These are phyloP conservation scores for Orestias chungarensis DNA, from an alignment of 2,797 vertebrate genomes.

Conservation along the genomic window DNA sequence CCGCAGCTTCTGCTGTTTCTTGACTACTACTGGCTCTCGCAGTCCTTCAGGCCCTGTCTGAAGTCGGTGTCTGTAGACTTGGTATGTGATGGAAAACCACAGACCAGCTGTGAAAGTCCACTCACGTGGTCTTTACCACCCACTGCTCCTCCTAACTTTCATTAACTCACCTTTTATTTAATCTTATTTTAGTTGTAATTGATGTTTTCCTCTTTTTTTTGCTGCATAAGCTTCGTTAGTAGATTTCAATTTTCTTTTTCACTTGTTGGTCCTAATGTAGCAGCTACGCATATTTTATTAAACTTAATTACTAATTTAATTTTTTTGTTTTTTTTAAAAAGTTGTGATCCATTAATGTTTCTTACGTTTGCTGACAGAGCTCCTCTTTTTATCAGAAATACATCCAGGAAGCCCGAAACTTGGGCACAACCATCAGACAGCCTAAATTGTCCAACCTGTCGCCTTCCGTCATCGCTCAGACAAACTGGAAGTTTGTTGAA, in stretches of 20 bases:
- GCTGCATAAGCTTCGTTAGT: background rate
- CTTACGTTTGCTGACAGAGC: conserved; percentile 19
- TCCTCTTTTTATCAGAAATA: conserved; percentile 86
- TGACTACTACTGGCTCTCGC: conserved; percentile 90
- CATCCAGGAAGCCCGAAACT: conserved; percentile 96
- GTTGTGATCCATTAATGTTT: background rate
- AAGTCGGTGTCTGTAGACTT: conserved; percentile 88
- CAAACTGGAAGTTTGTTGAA: conserved; percentile 99
- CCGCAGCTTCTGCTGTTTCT: conserved; percentile 89
- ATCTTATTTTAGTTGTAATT: background rate
- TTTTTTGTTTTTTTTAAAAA: background rate
- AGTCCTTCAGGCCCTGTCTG: conserved; percentile 87
- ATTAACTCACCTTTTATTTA: conserved; percentile 26
- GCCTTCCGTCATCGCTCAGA: conserved; percentile 97
- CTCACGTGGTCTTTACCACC: conserved; percentile 39
- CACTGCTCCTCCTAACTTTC: conserved; percentile 20
- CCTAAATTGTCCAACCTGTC: conserved; percentile 98
- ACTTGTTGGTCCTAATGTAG: background rate
- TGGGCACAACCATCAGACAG: conserved; percentile 95
- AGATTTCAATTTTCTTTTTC: background rate
- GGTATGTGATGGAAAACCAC: conserved; percentile 83
- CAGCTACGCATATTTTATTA: background rate
- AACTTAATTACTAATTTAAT: background rate
- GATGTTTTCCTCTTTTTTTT: background rate
- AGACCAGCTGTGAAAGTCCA: conserved; percentile 45